Conservation (phyloP, 2,888 invertebrate genomes). For the Drosophila flavopinicola region DNA sequence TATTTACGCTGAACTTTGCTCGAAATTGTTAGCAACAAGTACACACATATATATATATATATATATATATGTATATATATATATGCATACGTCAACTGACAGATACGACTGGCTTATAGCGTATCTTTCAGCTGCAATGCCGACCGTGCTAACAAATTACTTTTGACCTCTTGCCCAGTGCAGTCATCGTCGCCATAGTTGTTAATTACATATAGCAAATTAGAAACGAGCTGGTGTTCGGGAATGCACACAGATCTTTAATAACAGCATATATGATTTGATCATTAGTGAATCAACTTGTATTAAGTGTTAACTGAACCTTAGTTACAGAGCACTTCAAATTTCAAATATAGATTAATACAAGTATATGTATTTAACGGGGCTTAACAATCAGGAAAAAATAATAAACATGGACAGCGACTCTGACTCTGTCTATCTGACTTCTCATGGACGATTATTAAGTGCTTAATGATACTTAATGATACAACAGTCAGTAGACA, state of each 20-base stretch:
- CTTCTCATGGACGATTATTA: background rate
- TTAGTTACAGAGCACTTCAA: constrained; percentile 12
- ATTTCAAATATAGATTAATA: constrained; percentile 9
- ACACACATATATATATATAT: too few relatives aligned
- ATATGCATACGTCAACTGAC: constrained; percentile 11
- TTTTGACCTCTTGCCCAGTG: constrained; percentile 62
- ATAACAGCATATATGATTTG: background rate
- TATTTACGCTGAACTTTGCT: constrained; percentile 72
- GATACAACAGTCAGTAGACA: background rate
- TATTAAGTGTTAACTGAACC: constrained; percentile 17
- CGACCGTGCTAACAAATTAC: constrained; percentile 40
- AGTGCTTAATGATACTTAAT: background rate
- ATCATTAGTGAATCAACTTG: constrained; percentile 25
- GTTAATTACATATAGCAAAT: constrained; percentile 50
- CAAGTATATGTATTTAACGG: background rate
- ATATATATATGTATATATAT: too few relatives aligned
- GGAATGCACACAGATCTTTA: constrained; percentile 18
- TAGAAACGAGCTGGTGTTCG: constrained; percentile 24
- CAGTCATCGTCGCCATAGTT: constrained; percentile 28
- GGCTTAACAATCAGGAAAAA: constrained; percentile 8
- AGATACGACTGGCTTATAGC: constrained; percentile 17
- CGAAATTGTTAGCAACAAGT: constrained; percentile 47
- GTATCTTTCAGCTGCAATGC: constrained; percentile 33
- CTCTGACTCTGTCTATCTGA: constrained; percentile 3
- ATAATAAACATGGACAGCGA: constrained; percentile 5